Conservation (phyloP, 2,888 invertebrate genomes). For the Agrotis puta region DNA sequence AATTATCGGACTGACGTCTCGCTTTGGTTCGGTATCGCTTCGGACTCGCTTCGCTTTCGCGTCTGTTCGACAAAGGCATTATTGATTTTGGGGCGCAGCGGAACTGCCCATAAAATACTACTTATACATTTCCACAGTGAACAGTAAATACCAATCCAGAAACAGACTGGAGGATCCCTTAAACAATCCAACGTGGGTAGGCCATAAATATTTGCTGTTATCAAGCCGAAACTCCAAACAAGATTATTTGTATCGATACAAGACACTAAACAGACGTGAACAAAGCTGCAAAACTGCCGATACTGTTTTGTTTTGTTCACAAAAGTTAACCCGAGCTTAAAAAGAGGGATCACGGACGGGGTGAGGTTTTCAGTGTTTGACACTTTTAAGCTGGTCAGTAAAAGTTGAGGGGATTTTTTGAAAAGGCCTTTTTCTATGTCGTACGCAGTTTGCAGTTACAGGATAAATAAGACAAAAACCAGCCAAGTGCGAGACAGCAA, state of each 20-base stretch:
- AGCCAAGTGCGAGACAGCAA: too few relatives aligned
- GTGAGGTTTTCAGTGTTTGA: not conserved
- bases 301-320: conserved; percentile 25
- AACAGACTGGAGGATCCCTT: not conserved
- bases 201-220: conserved; percentile 33
- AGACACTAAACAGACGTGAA: conserved; percentile 51
- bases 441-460: not conserved
- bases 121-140: not conserved
- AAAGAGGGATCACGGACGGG: conserved; percentile 19
- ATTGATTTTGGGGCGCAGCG: too few relatives aligned
- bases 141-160: not conserved
- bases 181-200: conserved; percentile 3
- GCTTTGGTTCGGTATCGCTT: too few relatives aligned
- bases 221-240: conserved; percentile 40
- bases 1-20: too few relatives aligned
- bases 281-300: conserved; percentile 31
- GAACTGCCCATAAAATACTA: too few relatives aligned
- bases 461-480: not conserved
- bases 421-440: not conserved
- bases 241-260: conserved; percentile 43
- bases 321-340: conserved; percentile 27
- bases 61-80: too few relatives aligned
- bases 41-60: too few relatives aligned
- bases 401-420: not conserved
- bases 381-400: conserved; percentile 3